These are phyloP conservation scores for Oryzias woworae DNA, from an alignment of 2,113 vertebrate genomes.

Conservation along the genomic window DNA sequence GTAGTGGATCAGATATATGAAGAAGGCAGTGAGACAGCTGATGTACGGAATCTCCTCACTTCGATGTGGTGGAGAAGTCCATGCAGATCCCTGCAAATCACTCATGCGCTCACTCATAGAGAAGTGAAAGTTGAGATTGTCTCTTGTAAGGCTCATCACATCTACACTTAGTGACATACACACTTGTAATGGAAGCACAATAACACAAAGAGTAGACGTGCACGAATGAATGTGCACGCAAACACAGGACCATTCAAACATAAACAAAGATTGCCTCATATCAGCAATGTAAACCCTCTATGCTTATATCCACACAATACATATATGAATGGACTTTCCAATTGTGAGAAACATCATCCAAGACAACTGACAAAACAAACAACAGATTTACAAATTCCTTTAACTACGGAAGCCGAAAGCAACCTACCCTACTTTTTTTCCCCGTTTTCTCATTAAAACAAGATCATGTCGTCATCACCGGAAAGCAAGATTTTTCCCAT, in stretches of 20 bases:
- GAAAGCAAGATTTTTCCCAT: too few relatives aligned
- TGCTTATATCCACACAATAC: slow-evolving; percentile 18
- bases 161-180: slow-evolving; percentile 37
- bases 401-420: slow-evolving; percentile 7
- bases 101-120: slow-evolving; percentile 52
- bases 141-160: slow-evolving; percentile 50
- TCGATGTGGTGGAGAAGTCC: slow-evolving; percentile 27
- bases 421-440: too few relatives aligned
- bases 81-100: slow-evolving; percentile 38
- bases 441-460: too few relatives aligned
- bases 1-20: slow-evolving; percentile 21
- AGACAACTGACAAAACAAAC: slow-evolving; percentile 35
- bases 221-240: slow-evolving; percentile 12
- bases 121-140: slow-evolving; percentile 65
- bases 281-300: slow-evolving; percentile 36
- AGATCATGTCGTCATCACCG: too few relatives aligned
- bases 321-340: slow-evolving; percentile 28
- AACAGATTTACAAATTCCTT: slow-evolving; percentile 31
- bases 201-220: slow-evolving; percentile 15
- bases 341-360: slow-evolving; percentile 33
- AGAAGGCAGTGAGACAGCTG: slow-evolving; percentile 76
- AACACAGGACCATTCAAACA: slow-evolving; percentile 35
- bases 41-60: slow-evolving; percentile 43
- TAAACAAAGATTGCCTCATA: slow-evolving; percentile 21
- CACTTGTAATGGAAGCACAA: slow-evolving; percentile 30